Evolutionary conservation across 2,888 invertebrate genomes (phyloP), one percentile per base, ranked within the genome.

Genomic region (Achlya flavicornis): DNA sequence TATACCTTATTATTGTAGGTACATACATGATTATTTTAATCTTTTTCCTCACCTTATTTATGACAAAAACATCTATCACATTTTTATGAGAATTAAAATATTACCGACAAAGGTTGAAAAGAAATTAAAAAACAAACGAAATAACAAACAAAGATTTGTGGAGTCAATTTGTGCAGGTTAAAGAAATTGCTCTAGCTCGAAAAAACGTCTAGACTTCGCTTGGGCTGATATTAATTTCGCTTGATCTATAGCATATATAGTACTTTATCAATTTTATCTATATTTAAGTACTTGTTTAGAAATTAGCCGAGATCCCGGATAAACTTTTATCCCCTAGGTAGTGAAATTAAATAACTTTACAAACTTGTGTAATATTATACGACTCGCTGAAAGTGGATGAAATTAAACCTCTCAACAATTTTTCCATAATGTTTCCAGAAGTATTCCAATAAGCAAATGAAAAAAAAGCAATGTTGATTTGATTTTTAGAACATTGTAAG

Each of bases 321-420:
- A 61, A 84, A 82, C 76, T 82, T 83, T 83, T 81, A 81, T 84
- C 79, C 79, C 78, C 76, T 72, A 78, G 77, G 78, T 80, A 83
- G 75, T 79, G 72, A 86, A 85, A 88, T 88, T 77, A 88, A 89
- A 88, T 87, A 86, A 86, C 87, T 88, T 87, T 68, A 69, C 66
- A 71, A 88, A 88, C 81, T 88, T 80, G 16, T 70, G 77, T 82
- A 80, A 86, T 83, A 83, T 82, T 78, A 75, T 78, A 82, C 72
- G 76, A 80, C 72, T 82, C 73, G 72, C 67, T 64, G 73, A 73
- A 71, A 79, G 70, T 77, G 73, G 79, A 77, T 81, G 75, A 84
- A 84, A 88, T 85, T 83, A 83, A 87, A 84, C 69, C 60, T 76
- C 75, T 75, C 64, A 79, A 79, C 75, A 77, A 73, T 79, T 86